A percentile compares a stretch with the other conserved stretches of the same genome.
phyloP scores from a whole-genome alignment of 2,888 invertebrate species.

The Galeopsomyia nigrocyanea region DNA sequence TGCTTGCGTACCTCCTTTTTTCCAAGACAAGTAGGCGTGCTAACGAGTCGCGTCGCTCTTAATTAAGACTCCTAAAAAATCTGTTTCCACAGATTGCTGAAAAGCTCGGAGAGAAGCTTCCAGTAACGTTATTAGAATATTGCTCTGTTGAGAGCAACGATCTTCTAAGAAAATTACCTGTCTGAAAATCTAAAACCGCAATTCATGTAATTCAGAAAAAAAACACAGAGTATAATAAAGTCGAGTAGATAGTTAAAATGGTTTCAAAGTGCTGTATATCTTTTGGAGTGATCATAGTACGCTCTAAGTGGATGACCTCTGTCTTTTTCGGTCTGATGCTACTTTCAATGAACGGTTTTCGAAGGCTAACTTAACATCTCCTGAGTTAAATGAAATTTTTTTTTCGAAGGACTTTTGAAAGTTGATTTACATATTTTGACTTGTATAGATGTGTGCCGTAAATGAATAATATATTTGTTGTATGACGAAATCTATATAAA shows the following conservation, averaged over 20 bases:
- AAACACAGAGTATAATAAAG: no score
- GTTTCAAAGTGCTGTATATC: no score
- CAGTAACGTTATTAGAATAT: no score
- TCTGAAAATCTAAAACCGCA: neutral
- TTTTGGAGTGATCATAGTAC: no score
- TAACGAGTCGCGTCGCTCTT: slow-evolving; percentile 18
- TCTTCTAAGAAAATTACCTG: neutral
- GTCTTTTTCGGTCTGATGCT: neutral
- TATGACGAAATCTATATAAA: no score
- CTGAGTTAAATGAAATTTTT: slow-evolving; percentile 5
- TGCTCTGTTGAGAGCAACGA: no score
- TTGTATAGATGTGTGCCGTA: no score
- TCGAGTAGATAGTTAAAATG: no score
- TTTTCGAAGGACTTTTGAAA: slow-evolving; percentile 10
- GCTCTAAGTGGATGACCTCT: slow-evolving; percentile 2
- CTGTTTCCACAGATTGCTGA: neutral
- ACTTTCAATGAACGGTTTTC: slow-evolving; percentile 22
- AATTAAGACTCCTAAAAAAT: neutral
- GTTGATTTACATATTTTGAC: neutral
- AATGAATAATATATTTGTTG: no score
- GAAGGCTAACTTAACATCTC: slow-evolving; percentile 14
- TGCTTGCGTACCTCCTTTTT: neutral
- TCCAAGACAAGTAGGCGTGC: neutral
- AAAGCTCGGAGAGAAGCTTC: no score
- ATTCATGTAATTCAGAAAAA: no score